Conservation (phyloP, 2,797 vertebrate species). For the Glossophaga mutica region DNA sequence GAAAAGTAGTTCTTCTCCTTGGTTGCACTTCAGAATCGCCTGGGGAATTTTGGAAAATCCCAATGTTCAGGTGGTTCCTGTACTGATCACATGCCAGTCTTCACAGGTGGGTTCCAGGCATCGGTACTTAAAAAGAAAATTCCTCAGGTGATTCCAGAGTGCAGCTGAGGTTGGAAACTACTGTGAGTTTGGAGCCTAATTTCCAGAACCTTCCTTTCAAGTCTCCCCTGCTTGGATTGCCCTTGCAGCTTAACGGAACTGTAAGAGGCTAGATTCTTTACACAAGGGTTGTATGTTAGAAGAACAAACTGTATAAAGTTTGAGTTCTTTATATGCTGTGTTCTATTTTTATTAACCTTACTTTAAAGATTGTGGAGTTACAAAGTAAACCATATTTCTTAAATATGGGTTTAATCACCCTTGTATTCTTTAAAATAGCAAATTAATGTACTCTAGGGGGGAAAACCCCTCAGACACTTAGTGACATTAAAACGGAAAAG, state of each 20-base stretch:
- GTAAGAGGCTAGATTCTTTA: constrained; percentile 1
- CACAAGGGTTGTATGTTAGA: background rate
- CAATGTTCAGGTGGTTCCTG: no score
- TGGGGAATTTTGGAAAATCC: background rate
- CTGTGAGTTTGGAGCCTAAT: background rate
- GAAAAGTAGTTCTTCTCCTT: background rate
- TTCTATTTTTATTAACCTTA: constrained; percentile 42
- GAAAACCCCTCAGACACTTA: background rate
- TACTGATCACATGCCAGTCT: background rate
- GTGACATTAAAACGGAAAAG: constrained; percentile 20
- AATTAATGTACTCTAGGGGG: constrained; percentile 13
- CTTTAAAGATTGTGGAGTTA: background rate
- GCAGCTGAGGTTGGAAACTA: background rate
- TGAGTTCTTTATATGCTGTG: background rate
- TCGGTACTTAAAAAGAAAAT: background rate
- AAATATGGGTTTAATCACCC: background rate
- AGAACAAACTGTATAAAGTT: background rate
- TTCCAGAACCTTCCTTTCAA: background rate
- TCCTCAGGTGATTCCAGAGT: background rate
- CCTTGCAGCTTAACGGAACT: background rate
- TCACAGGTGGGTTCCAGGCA: background rate
- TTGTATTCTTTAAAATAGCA: constrained; percentile 17
- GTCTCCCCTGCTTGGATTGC: background rate
- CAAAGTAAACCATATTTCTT: constrained; percentile 1
- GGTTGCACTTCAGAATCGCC: background rate